phyloP scores from a whole-genome alignment of 1,140 invertebrate species.

The Lucilia sericata region DNA sequence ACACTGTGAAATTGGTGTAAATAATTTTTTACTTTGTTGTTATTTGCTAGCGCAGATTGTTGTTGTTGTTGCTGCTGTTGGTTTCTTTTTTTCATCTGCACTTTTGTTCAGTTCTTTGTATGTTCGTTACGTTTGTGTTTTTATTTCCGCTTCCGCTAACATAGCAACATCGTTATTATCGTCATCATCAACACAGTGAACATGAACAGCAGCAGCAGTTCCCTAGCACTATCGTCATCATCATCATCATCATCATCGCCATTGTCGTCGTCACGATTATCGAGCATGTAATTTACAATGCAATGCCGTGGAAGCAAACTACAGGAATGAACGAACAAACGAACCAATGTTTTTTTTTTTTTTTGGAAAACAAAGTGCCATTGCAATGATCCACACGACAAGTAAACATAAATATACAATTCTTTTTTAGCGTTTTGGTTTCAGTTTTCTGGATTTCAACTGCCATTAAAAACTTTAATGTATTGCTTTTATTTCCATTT shows the following conservation, averaged over 20 bases:
- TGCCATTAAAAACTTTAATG: slow-evolving; percentile 1
- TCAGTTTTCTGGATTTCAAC: background rate
- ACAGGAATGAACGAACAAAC: background rate
- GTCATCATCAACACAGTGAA: background rate
- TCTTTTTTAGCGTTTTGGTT: background rate
- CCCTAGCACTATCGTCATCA: slow-evolving; percentile 1
- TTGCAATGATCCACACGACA: slow-evolving; percentile 5
- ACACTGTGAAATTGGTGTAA: slow-evolving; percentile 32
- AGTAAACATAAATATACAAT: background rate
- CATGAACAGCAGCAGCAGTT: too few relatives aligned
- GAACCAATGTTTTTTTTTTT: background rate
- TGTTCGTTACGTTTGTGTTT: slow-evolving; percentile 44
- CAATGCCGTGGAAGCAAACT: background rate
- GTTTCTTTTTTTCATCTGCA: background rate
- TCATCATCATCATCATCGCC: background rate
- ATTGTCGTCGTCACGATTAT: slow-evolving; percentile 24
- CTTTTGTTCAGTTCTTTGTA: slow-evolving; percentile 18
- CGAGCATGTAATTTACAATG: slow-evolving; percentile 33
- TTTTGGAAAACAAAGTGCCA: background rate
- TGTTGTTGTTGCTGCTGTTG: slow-evolving; percentile 32
- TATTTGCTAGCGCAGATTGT: background rate
- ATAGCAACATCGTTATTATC: slow-evolving; percentile 35
- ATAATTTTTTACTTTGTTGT: slow-evolving; percentile 38
- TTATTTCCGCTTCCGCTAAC: slow-evolving; percentile 45
- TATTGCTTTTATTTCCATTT: background rate